These are phyloP conservation scores for Mustela nigripes DNA, from an alignment of 2,113 vertebrate species.

Conservation along the genomic window DNA sequence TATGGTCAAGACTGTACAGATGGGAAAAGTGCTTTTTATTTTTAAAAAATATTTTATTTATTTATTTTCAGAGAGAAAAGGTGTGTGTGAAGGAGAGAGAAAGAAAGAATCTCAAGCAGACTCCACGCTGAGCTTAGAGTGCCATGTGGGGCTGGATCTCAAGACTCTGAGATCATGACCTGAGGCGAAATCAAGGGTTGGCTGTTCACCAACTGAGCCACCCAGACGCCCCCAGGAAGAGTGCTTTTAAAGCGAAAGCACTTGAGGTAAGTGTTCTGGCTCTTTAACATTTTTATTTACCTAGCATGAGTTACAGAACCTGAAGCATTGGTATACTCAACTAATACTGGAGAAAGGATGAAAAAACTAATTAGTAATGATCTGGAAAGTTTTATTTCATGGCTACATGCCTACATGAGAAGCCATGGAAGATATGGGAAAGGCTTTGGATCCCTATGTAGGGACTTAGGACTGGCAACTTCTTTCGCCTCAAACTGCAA, in stretches of 20 bases:
- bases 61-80: not conserved
- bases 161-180: not conserved
- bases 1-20: not conserved
- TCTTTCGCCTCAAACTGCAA: constrained; percentile 44
- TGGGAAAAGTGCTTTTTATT: not conserved
- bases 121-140: not conserved
- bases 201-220: not conserved
- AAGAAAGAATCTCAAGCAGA: not conserved
- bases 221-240: not conserved
- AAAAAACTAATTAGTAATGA: not conserved
- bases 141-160: not conserved
- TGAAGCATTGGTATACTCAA: not conserved
- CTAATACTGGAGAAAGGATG: not conserved
- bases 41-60: not conserved
- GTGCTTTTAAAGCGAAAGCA: not conserved
- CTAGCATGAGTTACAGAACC: not conserved
- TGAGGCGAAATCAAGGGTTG: not conserved
- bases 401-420: not conserved
- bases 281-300: not conserved
- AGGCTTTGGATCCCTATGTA: not conserved
- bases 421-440: not conserved
- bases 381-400: not conserved
- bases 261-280: not conserved
- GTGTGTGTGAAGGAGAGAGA: not conserved
- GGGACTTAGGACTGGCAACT: not conserved